Evolutionary conservation across 2,113 vertebrate species (phyloP), one percentile per base, ranked within the genome.

Genomic region (Tringa solitaria): DNA sequence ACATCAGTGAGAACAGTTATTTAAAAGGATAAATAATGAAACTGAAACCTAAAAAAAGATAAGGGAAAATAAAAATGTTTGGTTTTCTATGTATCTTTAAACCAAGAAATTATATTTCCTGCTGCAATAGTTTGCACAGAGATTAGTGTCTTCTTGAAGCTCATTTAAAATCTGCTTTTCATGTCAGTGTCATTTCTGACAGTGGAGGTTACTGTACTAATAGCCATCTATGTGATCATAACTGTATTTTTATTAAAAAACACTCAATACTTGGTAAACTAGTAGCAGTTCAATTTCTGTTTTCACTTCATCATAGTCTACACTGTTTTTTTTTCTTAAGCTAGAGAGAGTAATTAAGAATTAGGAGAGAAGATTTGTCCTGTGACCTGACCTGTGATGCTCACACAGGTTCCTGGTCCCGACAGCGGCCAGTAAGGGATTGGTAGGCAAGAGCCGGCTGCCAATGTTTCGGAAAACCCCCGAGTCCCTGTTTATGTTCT

Each of bases 341-440:
- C 15, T 23, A 28, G 46, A 81, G 45, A 46, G 84, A 3, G 3
- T 15, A 68, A 69, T 70, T 45, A 65, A 74, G 50, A 76, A 37
- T 41, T 35, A 51, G 48, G 32, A 77, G 73, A 72, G 63, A 84
- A 59, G 56, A 21, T 7, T 59, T 68, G 22, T 72, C 26, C 43
- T 72, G 20, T 68, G 48, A 12, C 35, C 82, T 41, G 35, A 21
- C 45, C 45, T 20, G 45, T 46, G 45, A 41, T 45, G 22, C 21
- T 84, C 5, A 0, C 28, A 9, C 0, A 1, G 5, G 64, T 45
- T 51, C 23, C 60, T 27, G 60, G 9, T 37, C 32, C 22, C 37
- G 59, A 3, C 19, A 23, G n/a, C 5, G 43, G 12, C 35, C 64
- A n/a, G 28, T n/a, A 28, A 69, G n/a, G 1, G 13, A 35, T 51